phyloP scores from a whole-genome alignment of 2,797 vertebrate genomes.

The Chiloscyllium punctatum region DNA sequence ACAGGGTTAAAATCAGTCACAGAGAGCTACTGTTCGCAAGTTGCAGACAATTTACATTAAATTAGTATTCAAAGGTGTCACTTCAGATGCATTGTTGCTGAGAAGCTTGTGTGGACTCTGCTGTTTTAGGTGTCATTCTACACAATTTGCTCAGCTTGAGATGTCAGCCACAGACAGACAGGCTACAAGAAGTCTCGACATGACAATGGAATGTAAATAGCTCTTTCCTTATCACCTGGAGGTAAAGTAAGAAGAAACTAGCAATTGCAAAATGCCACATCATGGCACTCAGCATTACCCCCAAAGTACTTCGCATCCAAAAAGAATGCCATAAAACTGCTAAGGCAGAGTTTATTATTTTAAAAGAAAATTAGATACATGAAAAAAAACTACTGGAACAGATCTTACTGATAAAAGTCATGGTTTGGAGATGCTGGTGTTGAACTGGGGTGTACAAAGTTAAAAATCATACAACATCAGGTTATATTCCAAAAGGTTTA shows the following conservation, averaged over 20 bases:
- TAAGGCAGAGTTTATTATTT: not conserved
- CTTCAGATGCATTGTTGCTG: slow-evolving; percentile 14
- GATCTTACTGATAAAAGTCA: not conserved
- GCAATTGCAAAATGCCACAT: not conserved
- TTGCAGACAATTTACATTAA: slow-evolving; percentile 13
- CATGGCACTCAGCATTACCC: not conserved
- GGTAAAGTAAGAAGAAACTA: not conserved
- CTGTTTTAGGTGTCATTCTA: not conserved
- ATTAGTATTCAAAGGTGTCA: slow-evolving; percentile 18
- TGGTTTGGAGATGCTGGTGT: too few relatives aligned
- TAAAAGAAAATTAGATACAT: not conserved
- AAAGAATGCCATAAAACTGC: not conserved
- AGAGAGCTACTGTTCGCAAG: not conserved
- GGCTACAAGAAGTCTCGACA: slow-evolving; percentile 15
- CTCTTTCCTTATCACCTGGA: not conserved
- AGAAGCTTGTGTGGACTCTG: not conserved
- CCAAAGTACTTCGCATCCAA: not conserved
- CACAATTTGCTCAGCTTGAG: slow-evolving; percentile 28
- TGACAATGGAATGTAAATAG: not conserved
- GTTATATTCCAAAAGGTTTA: too few relatives aligned
- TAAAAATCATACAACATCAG: too few relatives aligned
- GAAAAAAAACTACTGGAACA: not conserved
- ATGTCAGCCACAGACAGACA: not conserved
- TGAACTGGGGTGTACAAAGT: too few relatives aligned
- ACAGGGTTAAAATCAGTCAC: not conserved